A percentile compares a stretch with the other conserved stretches of the same genome.
Conservation (phyloP, 2,113 vertebrate genomes). For the Lepus timidus region DNA sequence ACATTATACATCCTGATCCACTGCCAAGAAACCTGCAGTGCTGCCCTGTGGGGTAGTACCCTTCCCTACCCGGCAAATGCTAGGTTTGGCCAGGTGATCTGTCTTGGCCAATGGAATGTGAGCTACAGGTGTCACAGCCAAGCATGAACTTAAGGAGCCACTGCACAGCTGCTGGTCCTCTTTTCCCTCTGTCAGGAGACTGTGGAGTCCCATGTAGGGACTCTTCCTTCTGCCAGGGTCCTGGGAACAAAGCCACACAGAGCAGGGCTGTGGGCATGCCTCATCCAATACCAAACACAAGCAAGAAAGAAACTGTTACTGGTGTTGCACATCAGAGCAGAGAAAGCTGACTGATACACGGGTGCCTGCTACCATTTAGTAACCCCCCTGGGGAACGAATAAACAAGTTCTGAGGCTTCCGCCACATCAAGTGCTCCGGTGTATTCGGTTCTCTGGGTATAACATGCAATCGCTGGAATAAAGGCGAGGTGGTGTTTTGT, state of each 20-base stretch:
- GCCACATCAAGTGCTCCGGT: neutral
- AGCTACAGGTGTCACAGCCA: neutral
- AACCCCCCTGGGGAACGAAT: neutral
- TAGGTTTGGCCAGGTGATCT: neutral
- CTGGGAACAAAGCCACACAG: neutral
- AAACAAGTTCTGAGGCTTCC: neutral
- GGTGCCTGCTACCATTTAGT: neutral
- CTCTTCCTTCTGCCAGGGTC: neutral
- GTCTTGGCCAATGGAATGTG: neutral
- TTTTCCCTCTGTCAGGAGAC: neutral
- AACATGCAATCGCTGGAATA: neutral
- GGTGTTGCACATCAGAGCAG: neutral
- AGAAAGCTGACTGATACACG: neutral
- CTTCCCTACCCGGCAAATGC: neutral
- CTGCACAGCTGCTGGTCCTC: neutral
- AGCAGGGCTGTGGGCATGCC: neutral
- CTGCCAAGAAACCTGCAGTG: neutral
- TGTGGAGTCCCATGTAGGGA: neutral
- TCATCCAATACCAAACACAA: neutral
- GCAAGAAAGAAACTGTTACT: neutral
- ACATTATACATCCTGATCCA: neutral
- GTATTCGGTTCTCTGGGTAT: neutral
- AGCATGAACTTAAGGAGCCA: neutral
- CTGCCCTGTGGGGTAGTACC: neutral
- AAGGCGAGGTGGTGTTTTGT: slow-evolving; percentile 21